Percentiles rank a stretch among this genome's conserved stretches.
Evolutionary conservation across 2,797 vertebrate species (phyloP).

Genomic region (Rhynchonycteris naso): DNA sequence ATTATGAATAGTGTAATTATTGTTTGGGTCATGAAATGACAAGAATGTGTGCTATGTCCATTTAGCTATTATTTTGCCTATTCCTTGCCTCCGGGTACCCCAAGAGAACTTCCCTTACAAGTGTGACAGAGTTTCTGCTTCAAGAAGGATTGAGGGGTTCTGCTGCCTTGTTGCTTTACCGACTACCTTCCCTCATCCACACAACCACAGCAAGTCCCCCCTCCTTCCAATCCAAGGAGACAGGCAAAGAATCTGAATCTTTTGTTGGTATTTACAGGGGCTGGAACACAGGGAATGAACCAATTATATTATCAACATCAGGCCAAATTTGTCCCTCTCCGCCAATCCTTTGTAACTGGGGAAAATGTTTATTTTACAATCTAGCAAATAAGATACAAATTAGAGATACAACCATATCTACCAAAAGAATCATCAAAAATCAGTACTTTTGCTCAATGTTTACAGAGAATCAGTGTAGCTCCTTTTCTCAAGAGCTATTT

Average conservation of each 20-base stretch:
- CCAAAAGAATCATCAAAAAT: background rate
- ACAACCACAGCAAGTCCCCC: background rate
- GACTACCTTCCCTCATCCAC: background rate
- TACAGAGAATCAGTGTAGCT: background rate
- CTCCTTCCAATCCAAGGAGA: background rate
- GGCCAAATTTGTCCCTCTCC: background rate
- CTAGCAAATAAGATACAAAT: background rate
- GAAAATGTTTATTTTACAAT: constrained; percentile 31
- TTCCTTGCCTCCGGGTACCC: no score
- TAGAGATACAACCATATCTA: background rate
- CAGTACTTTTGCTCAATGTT: constrained; percentile 10
- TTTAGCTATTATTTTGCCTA: background rate
- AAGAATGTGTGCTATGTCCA: background rate
- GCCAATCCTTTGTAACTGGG: background rate
- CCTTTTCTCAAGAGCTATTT: constrained; percentile 8
- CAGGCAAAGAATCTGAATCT: background rate
- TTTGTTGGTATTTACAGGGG: background rate
- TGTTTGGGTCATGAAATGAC: background rate
- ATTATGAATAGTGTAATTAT: background rate
- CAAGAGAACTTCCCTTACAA: background rate
- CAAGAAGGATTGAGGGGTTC: background rate
- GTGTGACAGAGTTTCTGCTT: background rate
- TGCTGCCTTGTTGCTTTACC: background rate
- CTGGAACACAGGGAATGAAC: background rate
- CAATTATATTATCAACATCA: background rate